Base-by-base conservation (phyloP, 2,888 invertebrate genomes). In the Drosophila cognata region DNA sequence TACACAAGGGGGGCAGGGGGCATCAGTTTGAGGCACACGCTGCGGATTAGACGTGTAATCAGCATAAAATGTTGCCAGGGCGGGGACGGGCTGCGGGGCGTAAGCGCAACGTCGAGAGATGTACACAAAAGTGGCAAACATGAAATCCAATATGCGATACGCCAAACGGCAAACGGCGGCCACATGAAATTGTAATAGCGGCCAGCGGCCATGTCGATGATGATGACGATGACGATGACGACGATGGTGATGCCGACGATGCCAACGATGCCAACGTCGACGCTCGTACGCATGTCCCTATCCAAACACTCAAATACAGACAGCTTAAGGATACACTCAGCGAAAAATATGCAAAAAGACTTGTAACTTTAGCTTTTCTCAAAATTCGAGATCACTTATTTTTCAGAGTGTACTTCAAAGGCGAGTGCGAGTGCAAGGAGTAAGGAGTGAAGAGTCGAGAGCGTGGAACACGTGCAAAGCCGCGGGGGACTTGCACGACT, bases 381-480 rank as follows among this genome's bases (percentile, higher is more conserved):
- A 16, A 25, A 28, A 16, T 28, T 29, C 4, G 1, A n/a, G 18
- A 3, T 29, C 11, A 36, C 2, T 6, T 16, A 16, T 57, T 57
- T 43, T 16, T 2, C 16, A 1, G 6, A 43, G 57, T 43, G 57
- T 63, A 53, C 74, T 5, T 38, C 2, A 61, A 74, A 69, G 74
- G 66, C 67, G 68, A 75, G 79, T 67, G 66, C 21, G 63, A 63
- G 64, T 69, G 77, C 65, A 51, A 55, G 58, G 68, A 55, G 59
- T 35, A 33, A 72, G 68, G 68, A 71, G 71, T 33, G 60, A 58
- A 43, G 67, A 72, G 56, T 58, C 1, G 21, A 21, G 57, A 79
- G 79, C 78, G 78, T 77, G 82, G 92, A 89, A 92, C 92, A 92
- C 92, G 92, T 92, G 92, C 92, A 92, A 90, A 92, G 92, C 92